Evolutionary conservation across 2,113 vertebrate genomes (phyloP).

Genomic region (Lethenteron reissneri): DNA sequence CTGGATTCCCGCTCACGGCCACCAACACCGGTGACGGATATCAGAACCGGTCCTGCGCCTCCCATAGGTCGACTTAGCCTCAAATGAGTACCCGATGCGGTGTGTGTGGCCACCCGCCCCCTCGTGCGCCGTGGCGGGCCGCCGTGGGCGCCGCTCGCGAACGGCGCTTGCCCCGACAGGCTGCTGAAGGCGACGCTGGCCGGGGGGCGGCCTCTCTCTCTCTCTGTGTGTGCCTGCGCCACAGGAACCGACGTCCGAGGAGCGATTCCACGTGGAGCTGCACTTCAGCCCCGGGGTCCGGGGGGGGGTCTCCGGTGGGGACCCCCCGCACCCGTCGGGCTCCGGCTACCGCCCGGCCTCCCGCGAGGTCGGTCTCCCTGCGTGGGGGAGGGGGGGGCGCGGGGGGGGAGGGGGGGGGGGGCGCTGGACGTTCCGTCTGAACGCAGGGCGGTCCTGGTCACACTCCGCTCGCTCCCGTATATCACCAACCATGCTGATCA

Average conservation of each 20-base stretch:
- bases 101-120: background rate
- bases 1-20: no score
- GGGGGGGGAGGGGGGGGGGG: no score
- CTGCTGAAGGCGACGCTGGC: constrained; percentile 5
- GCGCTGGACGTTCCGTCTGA: no score
- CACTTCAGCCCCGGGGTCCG: constrained; percentile 70
- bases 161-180: no score
- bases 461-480: no score
- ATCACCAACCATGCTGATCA: no score
- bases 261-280: constrained; percentile 62
- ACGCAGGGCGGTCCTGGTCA: no score
- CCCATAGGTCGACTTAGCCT: no score
- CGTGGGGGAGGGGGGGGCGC: no score
- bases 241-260: constrained; percentile 56
- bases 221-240: constrained; percentile 1
- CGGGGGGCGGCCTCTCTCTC: background rate
- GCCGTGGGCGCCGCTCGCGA: background rate
- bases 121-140: background rate
- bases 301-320: constrained; percentile 46
- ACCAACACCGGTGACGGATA: no score
- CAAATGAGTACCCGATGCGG: background rate
- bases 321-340: constrained; percentile 58
- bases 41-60: no score
- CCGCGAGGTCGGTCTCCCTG: constrained; percentile 30
- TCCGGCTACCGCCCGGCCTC: constrained; percentile 67